Percentiles rank a stretch among this genome's conserved stretches.
Evolutionary conservation across 2,113 vertebrate species (phyloP).

Genomic region (Thalassoma bifasciatum): DNA sequence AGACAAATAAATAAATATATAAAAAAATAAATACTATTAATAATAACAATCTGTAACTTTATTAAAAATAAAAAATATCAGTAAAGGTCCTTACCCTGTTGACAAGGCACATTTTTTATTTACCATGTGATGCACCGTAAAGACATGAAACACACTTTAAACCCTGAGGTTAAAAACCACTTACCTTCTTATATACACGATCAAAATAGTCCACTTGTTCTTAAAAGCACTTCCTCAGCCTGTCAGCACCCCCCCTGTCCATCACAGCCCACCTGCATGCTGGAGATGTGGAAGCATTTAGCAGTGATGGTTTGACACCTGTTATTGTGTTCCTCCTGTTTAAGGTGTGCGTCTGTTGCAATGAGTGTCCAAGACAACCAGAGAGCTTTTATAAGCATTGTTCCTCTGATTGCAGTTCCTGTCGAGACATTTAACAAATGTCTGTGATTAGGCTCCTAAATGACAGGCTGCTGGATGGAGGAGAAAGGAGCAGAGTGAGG

Average conservation of each 20-base stretch:
- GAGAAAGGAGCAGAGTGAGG: not conserved
- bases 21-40: too few relatives aligned
- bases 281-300: slow-evolving; percentile 8
- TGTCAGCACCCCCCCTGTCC: not conserved
- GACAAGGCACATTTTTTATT: too few relatives aligned
- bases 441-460: slow-evolving; percentile 6
- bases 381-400: slow-evolving; percentile 10
- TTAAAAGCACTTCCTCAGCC: not conserved
- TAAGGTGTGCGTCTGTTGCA: not conserved
- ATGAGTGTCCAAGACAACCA: slow-evolving; percentile 11
- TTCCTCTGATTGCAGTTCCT: slow-evolving; percentile 10
- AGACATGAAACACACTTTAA: not conserved
- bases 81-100: too few relatives aligned
- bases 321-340: slow-evolving; percentile 9
- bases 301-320: slow-evolving; percentile 14
- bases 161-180: too few relatives aligned
- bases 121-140: not conserved
- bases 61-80: too few relatives aligned
- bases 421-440: not conserved
- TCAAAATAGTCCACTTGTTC: too few relatives aligned
- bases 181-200: too few relatives aligned
- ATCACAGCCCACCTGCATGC: not conserved
- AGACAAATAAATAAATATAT: too few relatives aligned
- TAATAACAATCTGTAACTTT: too few relatives aligned
- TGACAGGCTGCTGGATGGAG: not conserved